Conservation (phyloP, 2,113 vertebrate genomes). For the Lontra canadensis region DNA sequence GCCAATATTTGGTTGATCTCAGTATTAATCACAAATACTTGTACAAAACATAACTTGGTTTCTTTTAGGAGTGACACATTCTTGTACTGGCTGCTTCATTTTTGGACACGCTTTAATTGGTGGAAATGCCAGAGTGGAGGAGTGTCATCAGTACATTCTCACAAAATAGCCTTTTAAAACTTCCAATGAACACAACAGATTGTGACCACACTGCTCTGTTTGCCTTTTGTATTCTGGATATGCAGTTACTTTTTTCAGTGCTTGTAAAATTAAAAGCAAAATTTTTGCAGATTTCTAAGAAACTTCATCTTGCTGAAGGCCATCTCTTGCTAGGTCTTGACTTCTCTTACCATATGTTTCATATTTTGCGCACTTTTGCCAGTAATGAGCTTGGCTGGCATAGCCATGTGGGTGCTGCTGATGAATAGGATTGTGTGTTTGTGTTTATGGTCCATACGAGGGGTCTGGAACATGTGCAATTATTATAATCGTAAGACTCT, state of each 20-base stretch:
- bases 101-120: neutral
- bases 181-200: neutral
- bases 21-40: neutral
- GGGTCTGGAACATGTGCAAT: neutral
- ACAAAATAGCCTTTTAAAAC: neutral
- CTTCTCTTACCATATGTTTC: slow-evolving; percentile 53
- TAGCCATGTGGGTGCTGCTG: neutral
- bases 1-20: neutral
- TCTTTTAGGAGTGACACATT: neutral
- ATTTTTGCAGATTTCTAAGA: slow-evolving; percentile 34
- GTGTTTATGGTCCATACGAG: neutral
- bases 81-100: neutral
- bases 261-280: slow-evolving; percentile 57
- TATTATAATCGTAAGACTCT: slow-evolving; percentile 26
- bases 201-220: neutral
- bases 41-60: neutral
- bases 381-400: neutral
- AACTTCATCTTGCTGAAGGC: slow-evolving; percentile 36
- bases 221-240: neutral
- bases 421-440: slow-evolving; percentile 18
- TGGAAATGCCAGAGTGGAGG: neutral
- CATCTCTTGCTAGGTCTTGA: slow-evolving; percentile 21
- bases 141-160: neutral
- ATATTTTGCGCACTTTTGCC: slow-evolving; percentile 52
- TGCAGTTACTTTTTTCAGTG: neutral